Evolutionary conservation across 2,113 vertebrate genomes (phyloP).

Genomic region (Oxygymnocypris stewartii): DNA sequence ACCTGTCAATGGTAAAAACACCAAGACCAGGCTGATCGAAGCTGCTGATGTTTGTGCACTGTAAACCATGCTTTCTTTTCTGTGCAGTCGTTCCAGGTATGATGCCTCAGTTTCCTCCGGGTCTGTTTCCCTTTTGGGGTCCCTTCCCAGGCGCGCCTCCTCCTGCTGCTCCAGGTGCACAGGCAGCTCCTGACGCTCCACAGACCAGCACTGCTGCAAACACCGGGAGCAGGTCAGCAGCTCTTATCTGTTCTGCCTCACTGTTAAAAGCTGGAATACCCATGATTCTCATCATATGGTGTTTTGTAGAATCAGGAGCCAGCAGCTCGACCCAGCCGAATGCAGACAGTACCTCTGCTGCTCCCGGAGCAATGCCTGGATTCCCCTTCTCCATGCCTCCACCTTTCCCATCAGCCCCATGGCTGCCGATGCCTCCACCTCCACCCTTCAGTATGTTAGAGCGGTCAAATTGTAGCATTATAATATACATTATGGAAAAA

Average conservation of each 20-base stretch:
- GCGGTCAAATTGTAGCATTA: background rate
- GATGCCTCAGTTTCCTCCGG: slow-evolving; percentile 89
- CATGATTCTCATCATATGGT: background rate
- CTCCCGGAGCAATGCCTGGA: slow-evolving; percentile 72
- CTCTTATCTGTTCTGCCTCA: background rate
- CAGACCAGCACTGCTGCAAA: slow-evolving; percentile 64
- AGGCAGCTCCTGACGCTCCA: slow-evolving; percentile 58
- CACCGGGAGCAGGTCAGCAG: slow-evolving; percentile 66
- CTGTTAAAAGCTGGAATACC: background rate
- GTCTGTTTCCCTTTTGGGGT: slow-evolving; percentile 92
- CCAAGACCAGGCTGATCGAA: background rate
- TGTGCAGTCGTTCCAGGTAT: slow-evolving; percentile 83
- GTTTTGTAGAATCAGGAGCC: slow-evolving; percentile 57
- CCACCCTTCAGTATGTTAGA: slow-evolving; percentile 82
- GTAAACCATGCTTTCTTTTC: background rate
- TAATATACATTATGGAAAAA: background rate
- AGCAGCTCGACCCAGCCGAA: slow-evolving; percentile 62
- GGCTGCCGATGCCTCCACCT: slow-evolving; percentile 88
- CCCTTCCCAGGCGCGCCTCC: slow-evolving; percentile 84
- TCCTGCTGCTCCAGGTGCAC: slow-evolving; percentile 67
- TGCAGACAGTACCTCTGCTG: slow-evolving; percentile 58
- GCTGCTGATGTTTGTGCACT: background rate
- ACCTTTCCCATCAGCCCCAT: slow-evolving; percentile 80
- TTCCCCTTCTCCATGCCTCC: slow-evolving; percentile 85
- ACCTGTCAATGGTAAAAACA: slow-evolving; percentile 80